Evolutionary conservation across 2,888 invertebrate species (phyloP).

Genomic region (Meghimatium bilineatum): DNA sequence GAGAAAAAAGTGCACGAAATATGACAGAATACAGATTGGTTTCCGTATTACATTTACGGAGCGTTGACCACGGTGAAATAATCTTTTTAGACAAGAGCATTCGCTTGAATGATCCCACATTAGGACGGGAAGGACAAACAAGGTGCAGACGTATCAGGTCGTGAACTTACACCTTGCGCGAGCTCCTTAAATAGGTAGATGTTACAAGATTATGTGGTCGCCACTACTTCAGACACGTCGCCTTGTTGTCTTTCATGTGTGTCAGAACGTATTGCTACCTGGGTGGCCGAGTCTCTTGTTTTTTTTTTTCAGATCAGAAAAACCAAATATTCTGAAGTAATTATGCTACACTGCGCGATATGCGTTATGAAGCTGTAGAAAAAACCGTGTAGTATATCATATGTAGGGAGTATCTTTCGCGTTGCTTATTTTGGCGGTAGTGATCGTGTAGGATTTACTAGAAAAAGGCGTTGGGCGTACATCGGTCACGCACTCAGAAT

Average conservation of each 20-base stretch:
- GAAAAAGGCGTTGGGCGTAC: too few species aligned
- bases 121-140: not conserved
- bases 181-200: not conserved
- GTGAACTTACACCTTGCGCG: not conserved
- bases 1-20: too few species aligned
- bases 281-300: not conserved
- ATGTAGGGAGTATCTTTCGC: too few species aligned
- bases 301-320: not conserved
- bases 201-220: not conserved
- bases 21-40: too few species aligned
- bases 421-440: too few species aligned
- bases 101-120: not conserved
- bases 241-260: not conserved
- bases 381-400: too few species aligned
- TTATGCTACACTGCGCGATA: too few species aligned
- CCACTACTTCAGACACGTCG: not conserved
- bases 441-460: too few species aligned
- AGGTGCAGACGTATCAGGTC: not conserved
- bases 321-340: too few species aligned
- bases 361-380: too few species aligned
- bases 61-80: not conserved
- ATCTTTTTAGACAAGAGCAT: not conserved
- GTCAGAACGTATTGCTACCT: not conserved
- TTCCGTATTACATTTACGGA: not conserved
- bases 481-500: too few species aligned